Evolutionary conservation across 2,113 vertebrate genomes (phyloP).

Genomic region (Brachypodius melanocephalos): DNA sequence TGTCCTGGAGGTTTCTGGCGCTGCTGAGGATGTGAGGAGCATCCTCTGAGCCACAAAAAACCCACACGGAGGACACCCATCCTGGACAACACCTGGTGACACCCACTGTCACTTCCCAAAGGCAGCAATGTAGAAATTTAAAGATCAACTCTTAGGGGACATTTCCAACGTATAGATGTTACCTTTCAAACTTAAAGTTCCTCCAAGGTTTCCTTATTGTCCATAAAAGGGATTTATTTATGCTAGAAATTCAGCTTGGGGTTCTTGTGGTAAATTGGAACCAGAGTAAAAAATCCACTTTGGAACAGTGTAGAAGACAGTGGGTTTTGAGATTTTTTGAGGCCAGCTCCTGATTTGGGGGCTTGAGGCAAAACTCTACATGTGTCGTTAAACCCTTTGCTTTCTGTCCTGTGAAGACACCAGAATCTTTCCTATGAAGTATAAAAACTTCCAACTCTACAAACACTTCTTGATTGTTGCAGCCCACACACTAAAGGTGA

Average conservation of each 20-base stretch:
- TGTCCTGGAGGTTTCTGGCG: neutral
- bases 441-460: neutral
- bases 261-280: neutral
- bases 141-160: neutral
- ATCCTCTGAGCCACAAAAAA: neutral
- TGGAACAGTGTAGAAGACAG: neutral
- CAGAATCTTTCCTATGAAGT: neutral
- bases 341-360: neutral
- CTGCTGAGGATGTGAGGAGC: neutral
- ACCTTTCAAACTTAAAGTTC: neutral
- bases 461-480: neutral
- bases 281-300: neutral
- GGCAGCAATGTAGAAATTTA: neutral
- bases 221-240: neutral
- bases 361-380: neutral
- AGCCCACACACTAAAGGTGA: neutral
- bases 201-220: neutral
- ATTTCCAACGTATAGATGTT: rapidly evolving
- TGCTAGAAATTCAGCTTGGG: neutral
- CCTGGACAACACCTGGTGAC: neutral
- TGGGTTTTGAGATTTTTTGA: neutral
- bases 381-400: neutral
- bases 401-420: neutral
- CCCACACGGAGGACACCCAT: neutral
- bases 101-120: neutral